phyloP scores from a whole-genome alignment of 2,797 vertebrate genomes.

The Linurgus olivaceus region DNA sequence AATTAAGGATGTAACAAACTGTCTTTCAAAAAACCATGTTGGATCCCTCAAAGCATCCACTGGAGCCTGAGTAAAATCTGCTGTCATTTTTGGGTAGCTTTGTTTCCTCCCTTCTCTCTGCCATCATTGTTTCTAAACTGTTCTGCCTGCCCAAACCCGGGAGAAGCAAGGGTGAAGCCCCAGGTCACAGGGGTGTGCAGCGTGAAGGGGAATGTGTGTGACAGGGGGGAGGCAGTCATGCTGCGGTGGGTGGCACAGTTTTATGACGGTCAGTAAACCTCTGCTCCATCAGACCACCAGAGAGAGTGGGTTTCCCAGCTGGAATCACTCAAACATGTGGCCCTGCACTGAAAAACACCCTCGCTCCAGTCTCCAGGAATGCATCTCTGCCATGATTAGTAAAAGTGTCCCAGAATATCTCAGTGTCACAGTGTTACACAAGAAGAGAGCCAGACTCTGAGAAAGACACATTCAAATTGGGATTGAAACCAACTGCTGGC shows the following conservation, averaged over 20 bases:
- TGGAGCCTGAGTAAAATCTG: background rate
- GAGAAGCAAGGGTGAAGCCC: background rate
- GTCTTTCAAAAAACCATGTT: background rate
- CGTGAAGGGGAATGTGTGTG: background rate
- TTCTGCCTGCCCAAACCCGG: background rate
- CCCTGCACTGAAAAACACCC: background rate
- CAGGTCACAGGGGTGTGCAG: background rate
- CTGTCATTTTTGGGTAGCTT: background rate
- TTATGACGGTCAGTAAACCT: conserved; percentile 10
- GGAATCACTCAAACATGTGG: conserved; percentile 34
- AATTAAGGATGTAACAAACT: background rate
- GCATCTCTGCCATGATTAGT: conserved; percentile 17
- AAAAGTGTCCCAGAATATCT: conserved; percentile 38
- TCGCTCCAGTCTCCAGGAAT: background rate
- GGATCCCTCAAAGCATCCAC: background rate
- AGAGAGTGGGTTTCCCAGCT: conserved; percentile 24
- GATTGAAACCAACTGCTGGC: conserved; percentile 41
- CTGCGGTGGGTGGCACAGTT: background rate
- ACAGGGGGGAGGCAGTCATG: accelerated
- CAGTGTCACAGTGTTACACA: background rate
- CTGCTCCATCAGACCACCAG: background rate
- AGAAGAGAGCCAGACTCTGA: conserved; percentile 8
- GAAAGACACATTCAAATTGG: background rate
- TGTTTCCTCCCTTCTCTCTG: background rate
- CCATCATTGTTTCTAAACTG: background rate